Base-by-base conservation (phyloP, 53 echinoderm and acorn worm genomes). In the Holothuria scabra region DNA sequence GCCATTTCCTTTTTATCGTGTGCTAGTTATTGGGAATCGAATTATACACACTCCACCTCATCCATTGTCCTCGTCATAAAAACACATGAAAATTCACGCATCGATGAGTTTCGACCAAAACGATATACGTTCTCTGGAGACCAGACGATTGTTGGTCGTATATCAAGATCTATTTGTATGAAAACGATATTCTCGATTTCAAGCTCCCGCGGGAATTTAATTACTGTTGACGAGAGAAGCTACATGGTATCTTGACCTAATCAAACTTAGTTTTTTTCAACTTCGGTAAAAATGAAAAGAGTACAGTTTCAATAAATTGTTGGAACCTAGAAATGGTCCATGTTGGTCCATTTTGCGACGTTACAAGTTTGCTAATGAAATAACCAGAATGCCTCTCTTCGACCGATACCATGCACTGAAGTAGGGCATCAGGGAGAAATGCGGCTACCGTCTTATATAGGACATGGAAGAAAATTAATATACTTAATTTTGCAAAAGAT, bases 11-110 rank as follows among this genome's bases (percentile, higher is more conserved):
- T 48, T 46, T 48, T 72, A n/a, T 25, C 46, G 46, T 72, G 72
- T 72, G 72, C 72, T 72, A 72, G 72, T 72, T 72, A 72, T 72
- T 34, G 72, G 48, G 48, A 44, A 72, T 72, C 72, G 72, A 41
- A 48, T 72, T 72, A 72, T 72, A 22, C 41, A 72, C 46, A 72
- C 72, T 72, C 48, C 72, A 21, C 10, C 46, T 38, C 44, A 3
- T 48, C 48, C 24, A 72, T 72, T 72, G 72, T 72, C 48, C 46
- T 26, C 72, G 44, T 34, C 44, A 44, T 72, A 48, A 26, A 72
- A 44, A 72, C 48, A 72, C 72, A 72, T 72, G 44, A 72, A 72
- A 72, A 72, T 72, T 72, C 49, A 46, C 72, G 72, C 72, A 41
- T 72, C 44, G 34, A 72, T 44, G 72, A 25, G 44, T 48, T 72